Evolutionary conservation across 2,113 vertebrate species (phyloP).

Genomic region (Dunckerocampus dactyliophorus): DNA sequence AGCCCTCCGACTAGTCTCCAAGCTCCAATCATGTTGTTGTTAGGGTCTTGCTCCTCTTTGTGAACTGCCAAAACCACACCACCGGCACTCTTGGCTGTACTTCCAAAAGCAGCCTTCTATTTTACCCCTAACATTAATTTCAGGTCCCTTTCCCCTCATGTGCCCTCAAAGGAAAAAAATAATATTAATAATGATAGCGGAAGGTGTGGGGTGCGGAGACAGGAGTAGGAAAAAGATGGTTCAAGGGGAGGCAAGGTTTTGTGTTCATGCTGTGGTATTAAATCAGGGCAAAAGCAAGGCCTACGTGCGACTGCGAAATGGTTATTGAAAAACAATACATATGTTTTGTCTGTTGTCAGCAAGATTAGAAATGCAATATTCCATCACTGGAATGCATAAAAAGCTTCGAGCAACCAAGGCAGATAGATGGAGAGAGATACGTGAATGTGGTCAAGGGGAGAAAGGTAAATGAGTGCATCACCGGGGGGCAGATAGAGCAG

Average conservation of each 20-base stretch:
- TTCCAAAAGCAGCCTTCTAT: slow-evolving; percentile 17
- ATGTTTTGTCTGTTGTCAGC: slow-evolving; percentile 71
- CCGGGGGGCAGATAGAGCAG: slow-evolving; percentile 6
- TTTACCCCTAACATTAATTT: slow-evolving; percentile 41
- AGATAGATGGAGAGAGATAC: slow-evolving; percentile 14
- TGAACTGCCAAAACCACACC: slow-evolving; percentile 14
- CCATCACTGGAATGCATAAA: slow-evolving; percentile 43
- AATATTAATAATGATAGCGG: background rate
- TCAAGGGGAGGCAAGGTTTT: background rate
- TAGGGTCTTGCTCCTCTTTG: slow-evolving; percentile 15
- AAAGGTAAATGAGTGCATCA: slow-evolving; percentile 40
- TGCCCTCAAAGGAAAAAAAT: slow-evolving; percentile 26
- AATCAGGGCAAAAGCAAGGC: slow-evolving; percentile 24
- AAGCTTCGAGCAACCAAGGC: slow-evolving; percentile 20
- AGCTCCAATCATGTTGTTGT: slow-evolving; percentile 32
- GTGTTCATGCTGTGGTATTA: slow-evolving; percentile 27
- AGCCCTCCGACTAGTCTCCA: slow-evolving; percentile 9
- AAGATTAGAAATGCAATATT: slow-evolving; percentile 78
- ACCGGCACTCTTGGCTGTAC: background rate
- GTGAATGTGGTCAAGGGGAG: background rate
- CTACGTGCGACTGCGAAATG: slow-evolving; percentile 51
- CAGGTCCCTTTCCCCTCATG: slow-evolving; percentile 35
- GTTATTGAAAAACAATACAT: slow-evolving; percentile 72
- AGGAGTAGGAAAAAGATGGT: slow-evolving; percentile 15
- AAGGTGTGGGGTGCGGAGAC: background rate